Base-by-base conservation (phyloP, 2,888 invertebrate species). In the Caenorhabditis auriculariae region DNA sequence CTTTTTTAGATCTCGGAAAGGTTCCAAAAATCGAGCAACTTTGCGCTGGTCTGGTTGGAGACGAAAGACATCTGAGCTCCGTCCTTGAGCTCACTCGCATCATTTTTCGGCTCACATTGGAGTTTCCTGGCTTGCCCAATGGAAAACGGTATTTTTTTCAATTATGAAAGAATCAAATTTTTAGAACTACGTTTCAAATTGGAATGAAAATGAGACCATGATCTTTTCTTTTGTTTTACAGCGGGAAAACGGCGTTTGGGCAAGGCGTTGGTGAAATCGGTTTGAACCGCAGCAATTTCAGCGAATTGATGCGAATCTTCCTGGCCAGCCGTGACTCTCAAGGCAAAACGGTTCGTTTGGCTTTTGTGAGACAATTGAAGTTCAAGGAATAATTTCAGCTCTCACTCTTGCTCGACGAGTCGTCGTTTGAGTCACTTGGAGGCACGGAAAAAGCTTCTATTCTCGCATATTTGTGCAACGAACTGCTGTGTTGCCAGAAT, bases 401-500 rank as follows among this genome's bases (percentile, higher is more conserved):
- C 65, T 89, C 90, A 4, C 89, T 89, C 74, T 87, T 89, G 73
- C 86, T 94, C 15, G 88, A 89, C 56, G 89, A 89, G 82, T 89
- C 89, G 69, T 91, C 93, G 0, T 93, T 91, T 85, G 87, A 91
- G 55, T 88, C 92, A 0, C 85, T 95, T 3, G 89, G 88, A 81
- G 88, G 93, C 2, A 89, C 90, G 0, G 88, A 89, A 70, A 95
- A 95, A 82, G 89, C 92, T 0, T 88, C 89, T 66, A 90, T 94
- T 77, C 84, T 95, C 45, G 90, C 91, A 1, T 93, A 90, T 84
- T 86, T 95, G 26, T 94, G 94, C 84, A 91, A 95, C 83, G 94
- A 96, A 83, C 86, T 96, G 72, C 86, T 95, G 42, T 91, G 92
- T 84, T 93, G 93, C 83, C 92, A 93, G 84, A 70, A 70, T 23